Evolutionary conservation across 2,888 invertebrate species (phyloP).

Genomic region (Cheilosia pagana): DNA sequence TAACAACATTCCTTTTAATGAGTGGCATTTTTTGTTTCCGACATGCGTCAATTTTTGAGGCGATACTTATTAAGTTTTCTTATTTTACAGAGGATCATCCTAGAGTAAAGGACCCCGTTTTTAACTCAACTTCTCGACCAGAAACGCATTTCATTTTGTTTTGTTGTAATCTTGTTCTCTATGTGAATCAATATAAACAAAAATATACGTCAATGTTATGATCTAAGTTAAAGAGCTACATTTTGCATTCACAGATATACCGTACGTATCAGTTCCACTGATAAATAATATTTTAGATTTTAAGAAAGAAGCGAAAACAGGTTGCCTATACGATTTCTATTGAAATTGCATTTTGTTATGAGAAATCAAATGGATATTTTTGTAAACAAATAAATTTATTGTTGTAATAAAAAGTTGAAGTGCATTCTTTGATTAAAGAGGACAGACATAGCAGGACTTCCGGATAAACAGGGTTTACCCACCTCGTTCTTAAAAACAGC

Average conservation of each 20-base stretch:
- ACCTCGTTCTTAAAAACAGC: too few species aligned
- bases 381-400: slow-evolving; percentile 7
- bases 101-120: slow-evolving; percentile 17
- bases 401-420: neutral
- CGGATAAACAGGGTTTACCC: too few species aligned
- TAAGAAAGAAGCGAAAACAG: slow-evolving; percentile 14
- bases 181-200: neutral
- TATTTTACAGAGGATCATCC: slow-evolving; percentile 58
- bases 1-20: slow-evolving; percentile 44
- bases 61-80: slow-evolving; percentile 36
- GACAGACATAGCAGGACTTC: too few species aligned
- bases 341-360: slow-evolving; percentile 54
- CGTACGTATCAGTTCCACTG: slow-evolving; percentile 27
- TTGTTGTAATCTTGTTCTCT: neutral
- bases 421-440: too few species aligned
- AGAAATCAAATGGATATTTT: slow-evolving; percentile 37
- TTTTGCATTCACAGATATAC: slow-evolving; percentile 39
- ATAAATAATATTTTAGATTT: slow-evolving; percentile 14
- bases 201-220: slow-evolving; percentile 1
- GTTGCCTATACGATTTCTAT: slow-evolving; percentile 41
- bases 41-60: neutral
- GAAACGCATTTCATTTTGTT: slow-evolving; percentile 39
- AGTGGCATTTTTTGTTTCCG: slow-evolving; percentile 29
- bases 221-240: slow-evolving; percentile 17
- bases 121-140: slow-evolving; percentile 35